phyloP scores from a whole-genome alignment of 2,888 invertebrate species.

The Belgica antarctica region DNA sequence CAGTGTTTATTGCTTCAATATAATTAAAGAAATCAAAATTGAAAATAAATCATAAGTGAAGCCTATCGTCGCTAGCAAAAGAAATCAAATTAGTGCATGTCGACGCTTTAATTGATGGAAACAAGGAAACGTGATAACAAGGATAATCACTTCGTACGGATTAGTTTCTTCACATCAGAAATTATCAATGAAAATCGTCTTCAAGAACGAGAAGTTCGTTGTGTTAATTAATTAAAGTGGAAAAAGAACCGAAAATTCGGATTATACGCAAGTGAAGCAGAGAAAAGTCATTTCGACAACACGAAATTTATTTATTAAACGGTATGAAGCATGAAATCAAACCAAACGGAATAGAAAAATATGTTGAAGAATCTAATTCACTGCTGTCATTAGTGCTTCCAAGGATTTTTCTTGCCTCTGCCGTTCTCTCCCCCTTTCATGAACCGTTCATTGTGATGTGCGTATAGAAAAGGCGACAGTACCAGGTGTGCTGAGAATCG shows the following conservation, averaged over 20 bases:
- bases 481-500: constrained; percentile 39
- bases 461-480: not conserved
- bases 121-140: not conserved
- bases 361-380: not conserved
- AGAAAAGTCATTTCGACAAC: not conserved
- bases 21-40: not conserved
- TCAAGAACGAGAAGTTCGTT: not conserved
- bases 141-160: not conserved
- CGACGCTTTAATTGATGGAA: not conserved
- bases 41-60: not conserved
- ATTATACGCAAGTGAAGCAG: not conserved
- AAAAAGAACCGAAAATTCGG: not conserved
- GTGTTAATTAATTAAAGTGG: not conserved
- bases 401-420: constrained; percentile 30
- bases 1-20: not conserved
- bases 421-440: not conserved
- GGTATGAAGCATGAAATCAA: too few relatives aligned
- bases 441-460: not conserved
- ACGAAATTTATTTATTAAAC: not conserved
- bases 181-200: constrained; percentile 3
- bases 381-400: constrained; percentile 25
- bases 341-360: not conserved
- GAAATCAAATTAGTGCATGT: too few relatives aligned
- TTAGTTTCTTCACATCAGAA: not conserved
- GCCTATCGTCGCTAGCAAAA: not conserved